These are phyloP conservation scores for Chelidonichthys spinosus DNA, from an alignment of 2,797 vertebrate species.

Conservation along the genomic window DNA sequence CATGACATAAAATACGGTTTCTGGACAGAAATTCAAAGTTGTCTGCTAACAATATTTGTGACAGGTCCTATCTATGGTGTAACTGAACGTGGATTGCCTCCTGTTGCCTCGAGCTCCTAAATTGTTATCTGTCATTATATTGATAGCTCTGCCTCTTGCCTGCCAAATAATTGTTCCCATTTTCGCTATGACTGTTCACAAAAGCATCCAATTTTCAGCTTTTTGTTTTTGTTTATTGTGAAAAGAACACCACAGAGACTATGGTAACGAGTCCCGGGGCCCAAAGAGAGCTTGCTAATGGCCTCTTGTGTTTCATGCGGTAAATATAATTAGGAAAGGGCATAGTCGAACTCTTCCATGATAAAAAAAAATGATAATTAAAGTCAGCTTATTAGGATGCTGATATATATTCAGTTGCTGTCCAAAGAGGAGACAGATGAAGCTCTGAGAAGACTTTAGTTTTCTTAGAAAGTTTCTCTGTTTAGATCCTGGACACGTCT, in stretches of 20 bases:
- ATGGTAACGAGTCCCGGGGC: constrained; percentile 9
- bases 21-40: background rate
- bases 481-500: constrained; percentile 10
- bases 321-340: constrained; percentile 22
- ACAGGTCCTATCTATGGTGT: background rate
- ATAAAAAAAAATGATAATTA: background rate
- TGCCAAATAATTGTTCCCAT: constrained; percentile 1
- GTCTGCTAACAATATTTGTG: constrained; percentile 1
- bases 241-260: constrained; percentile 22
- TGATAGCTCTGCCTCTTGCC: constrained; percentile 5
- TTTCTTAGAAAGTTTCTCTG: constrained; percentile 6
- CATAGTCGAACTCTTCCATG: background rate
- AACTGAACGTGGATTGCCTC: background rate
- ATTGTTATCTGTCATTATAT: constrained; percentile 14
- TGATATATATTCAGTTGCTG: constrained; percentile 28
- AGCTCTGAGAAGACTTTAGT: constrained; percentile 2
- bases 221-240: constrained; percentile 33
- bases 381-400: constrained; percentile 20
- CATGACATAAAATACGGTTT: background rate
- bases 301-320: constrained; percentile 6
- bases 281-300: constrained; percentile 26
- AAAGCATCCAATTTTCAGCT: constrained; percentile 7
- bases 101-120: constrained; percentile 11
- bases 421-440: background rate
- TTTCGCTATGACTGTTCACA: background rate